Base-by-base conservation (phyloP, 2,797 vertebrate species). In the Trematomus bernacchii region DNA sequence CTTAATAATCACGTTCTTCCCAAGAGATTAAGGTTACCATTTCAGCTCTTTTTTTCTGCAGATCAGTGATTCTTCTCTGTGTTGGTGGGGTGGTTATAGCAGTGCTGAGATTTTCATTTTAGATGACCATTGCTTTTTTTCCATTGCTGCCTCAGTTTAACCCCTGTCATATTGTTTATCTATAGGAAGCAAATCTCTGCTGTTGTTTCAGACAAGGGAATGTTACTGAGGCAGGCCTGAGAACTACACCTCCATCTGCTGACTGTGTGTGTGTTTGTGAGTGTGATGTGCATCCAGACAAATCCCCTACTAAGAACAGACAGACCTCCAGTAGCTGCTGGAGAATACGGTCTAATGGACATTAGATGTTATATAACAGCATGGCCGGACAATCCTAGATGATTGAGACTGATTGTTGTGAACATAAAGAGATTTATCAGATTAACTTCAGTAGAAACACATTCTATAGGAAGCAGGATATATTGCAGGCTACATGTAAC, bases 281-380 rank as follows among this genome's bases (percentile, higher is more conserved):
- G 69, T 67, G 71, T 58, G 76, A 53, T 73, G 76, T 72, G 57
- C 66, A 68, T 87, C 88, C 71, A 90, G 61, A 77, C 76, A 81
- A 73, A 76, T 75, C 70, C 76, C 63, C 19, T 59, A 58, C 80
- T 71, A 16, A 72, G 64, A 79, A 76, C 73, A 3, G 2, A 40
- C 68, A 67, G 82, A 62, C 66, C 59, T 66, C 73, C 51, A 58
- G 62, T n/a, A 15, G 61, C 30, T 61, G 7, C 76, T 66, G 58
- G 50, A 65, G 54, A 58, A 60, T 54, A 37, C 12, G 27, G 19
- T 57, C 50, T 71, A 72, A 78, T 83, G 81, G 82, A 82, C 66
- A 62, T 55, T 18, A 37, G 3, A 65, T 5, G 71, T 87, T 86
- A 79, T 47, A 40, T 85, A 86, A 88, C 70, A 0, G 13, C 5